A percentile compares a stretch with the other conserved stretches of the same genome.
These are phyloP conservation scores for Proteles cristata DNA, from an alignment of 2,113 vertebrate species.

Conservation along the genomic window DNA sequence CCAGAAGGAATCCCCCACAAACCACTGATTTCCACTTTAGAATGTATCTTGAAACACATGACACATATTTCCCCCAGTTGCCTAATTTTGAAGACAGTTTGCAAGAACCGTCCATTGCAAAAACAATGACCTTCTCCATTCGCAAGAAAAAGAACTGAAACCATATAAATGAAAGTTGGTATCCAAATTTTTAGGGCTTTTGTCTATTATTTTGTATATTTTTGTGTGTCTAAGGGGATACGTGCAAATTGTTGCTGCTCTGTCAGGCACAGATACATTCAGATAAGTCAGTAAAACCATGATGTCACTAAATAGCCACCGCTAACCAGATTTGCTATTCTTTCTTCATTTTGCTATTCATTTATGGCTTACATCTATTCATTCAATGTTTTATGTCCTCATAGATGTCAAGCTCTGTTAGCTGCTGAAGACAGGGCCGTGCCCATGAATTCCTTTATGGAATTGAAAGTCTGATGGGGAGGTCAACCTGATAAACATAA, in stretches of 20 bases:
- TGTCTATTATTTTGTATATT: not conserved
- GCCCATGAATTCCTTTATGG: not conserved
- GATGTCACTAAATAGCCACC: not conserved
- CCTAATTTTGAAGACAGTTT: not conserved
- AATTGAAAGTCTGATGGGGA: not conserved
- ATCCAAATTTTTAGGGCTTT: not conserved
- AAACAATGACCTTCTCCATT: not conserved
- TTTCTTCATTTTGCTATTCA: not conserved
- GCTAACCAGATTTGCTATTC: not conserved
- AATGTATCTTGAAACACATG: not conserved
- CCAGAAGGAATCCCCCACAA: not conserved
- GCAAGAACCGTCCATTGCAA: no score
- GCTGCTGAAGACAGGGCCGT: not conserved
- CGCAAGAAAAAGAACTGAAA: not conserved
- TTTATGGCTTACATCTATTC: not conserved
- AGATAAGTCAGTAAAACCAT: not conserved
- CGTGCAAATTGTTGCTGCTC: not conserved
- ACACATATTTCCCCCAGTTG: not conserved
- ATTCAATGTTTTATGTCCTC: not conserved
- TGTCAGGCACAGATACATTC: not conserved
- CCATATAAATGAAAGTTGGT: not conserved
- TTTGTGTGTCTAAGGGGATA: not conserved
- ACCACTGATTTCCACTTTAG: not conserved
- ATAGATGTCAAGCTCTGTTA: not conserved
- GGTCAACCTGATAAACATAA: not conserved